Evolutionary conservation across 1,140 invertebrate genomes (phyloP), one percentile per base, ranked within the genome.

Genomic region (Episyrphus balteatus): DNA sequence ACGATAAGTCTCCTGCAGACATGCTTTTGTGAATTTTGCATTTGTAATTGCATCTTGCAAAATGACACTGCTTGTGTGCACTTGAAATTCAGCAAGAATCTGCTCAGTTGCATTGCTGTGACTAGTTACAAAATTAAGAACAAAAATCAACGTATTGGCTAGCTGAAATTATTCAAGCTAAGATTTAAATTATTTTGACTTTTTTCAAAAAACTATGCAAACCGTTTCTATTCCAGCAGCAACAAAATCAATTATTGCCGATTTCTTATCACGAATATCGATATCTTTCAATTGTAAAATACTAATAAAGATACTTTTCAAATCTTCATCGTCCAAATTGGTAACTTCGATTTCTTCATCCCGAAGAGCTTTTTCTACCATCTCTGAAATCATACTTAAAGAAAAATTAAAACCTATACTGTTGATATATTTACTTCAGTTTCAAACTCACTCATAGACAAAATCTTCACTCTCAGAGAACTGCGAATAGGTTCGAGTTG

Each of bases 181-280:
- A 5, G 5, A n/a, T 6, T 6, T n/a, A 36, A 36, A 12, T n/a
- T 5, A 6, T 26, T 26, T 8, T 5, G 12, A 36, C 10, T 12
- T 5, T 12, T 6, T 5, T 5, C 14, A 6, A 12, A 36, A n/a
- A 36, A 36, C 14, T n/a, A 33, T 33, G 26, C 59, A 44, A 62
- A 86, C 84, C 53, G 87, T 89, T 67, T 88, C 84, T 62, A 90
- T 89, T 40, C 86, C 87, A 19, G 86, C 85, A 2, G 86, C 84
- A 53, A 90, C 85, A 57, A 89, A 89, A 67, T 92, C 88, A 36
- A 90, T 84, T 52, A 89, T 82, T 2, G 82, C 84, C 1, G 84
- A 84, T 59, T 84, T 87, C 62, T 89, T 89, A 61, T 91, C 87
- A 26, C 81, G 71, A 50, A 81, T 77, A 57, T 89, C 85, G 40